Evolutionary conservation across 2,797 vertebrate genomes (phyloP), one percentile per base, ranked within the genome.

Genomic region (Coranthus polyacanthus): DNA sequence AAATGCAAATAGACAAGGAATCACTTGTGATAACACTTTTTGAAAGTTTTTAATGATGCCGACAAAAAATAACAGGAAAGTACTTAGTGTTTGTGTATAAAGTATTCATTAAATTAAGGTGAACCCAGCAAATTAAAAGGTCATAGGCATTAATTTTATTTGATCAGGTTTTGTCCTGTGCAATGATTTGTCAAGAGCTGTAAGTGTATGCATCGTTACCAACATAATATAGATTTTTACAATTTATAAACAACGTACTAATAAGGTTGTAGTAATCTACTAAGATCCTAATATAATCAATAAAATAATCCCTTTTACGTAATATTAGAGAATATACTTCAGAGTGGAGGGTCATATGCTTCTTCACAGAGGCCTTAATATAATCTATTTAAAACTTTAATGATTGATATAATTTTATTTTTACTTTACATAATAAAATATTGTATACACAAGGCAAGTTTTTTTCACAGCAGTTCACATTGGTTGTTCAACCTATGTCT

Each of bases 371-470:
- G 76, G 78, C 80, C 78, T 83, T 82, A 51, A 87, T 89, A 91
- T 88, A 88, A 84, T 81, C 64, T 89, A 64, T 90, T 91, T 89
- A 89, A 91, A 93, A 93, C 81, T 80, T 87, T 56, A 57, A 67
- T 84, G 61, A 71, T 87, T 83, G 46, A 83, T 93, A 93, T 91
- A 93, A 75, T 81, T 84, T 54, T 15, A 68, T 75, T 92, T 92
- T 69, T 88, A 91, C 84, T 93, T 87, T 86, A 93, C 91, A 94
- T 96, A 95, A 78, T 95, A 96, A 97, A 96, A 97, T 95, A 97
- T 94, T 96, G 96, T 98, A 95, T 97, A 96, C 92, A 97, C 93
- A 95, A 95, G 95, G 94, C 93, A 93, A 93, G 88, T 94, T 91
- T 89, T 89, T 93, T 34, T 52, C 94, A 96, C 92, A 95, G 94